Evolutionary conservation across 2,888 invertebrate genomes (phyloP).

Genomic region (Anoplius nigerrimus): DNA sequence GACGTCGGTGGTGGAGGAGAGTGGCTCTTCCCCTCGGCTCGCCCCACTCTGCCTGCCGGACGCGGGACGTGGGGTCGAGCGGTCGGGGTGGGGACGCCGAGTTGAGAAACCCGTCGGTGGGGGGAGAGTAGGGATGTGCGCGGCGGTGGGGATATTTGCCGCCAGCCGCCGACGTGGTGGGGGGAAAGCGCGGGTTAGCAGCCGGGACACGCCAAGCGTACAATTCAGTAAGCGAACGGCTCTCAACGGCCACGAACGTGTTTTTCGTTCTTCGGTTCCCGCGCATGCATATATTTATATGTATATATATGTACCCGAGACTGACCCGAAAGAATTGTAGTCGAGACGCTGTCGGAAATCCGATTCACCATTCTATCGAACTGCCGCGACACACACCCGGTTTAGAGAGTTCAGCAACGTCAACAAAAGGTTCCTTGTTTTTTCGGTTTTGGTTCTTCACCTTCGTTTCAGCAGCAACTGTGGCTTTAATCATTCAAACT

Average conservation of each 20-base stretch:
- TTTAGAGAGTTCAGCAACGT: slow-evolving; percentile 17
- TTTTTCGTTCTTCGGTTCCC: slow-evolving; percentile 61
- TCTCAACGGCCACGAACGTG: slow-evolving; percentile 66
- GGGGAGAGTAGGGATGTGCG: too few species aligned
- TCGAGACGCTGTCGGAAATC: slow-evolving; percentile 43
- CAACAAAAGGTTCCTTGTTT: slow-evolving; percentile 8
- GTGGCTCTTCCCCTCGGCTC: slow-evolving; percentile 31
- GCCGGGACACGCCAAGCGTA: slow-evolving; percentile 66
- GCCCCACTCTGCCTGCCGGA: slow-evolving; percentile 49
- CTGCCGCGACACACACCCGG: slow-evolving; percentile 9
- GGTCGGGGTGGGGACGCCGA: slow-evolving; percentile 18
- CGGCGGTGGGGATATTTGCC: slow-evolving; percentile 48
- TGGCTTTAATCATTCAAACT: slow-evolving; percentile 74
- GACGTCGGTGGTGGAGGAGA: slow-evolving; percentile 35
- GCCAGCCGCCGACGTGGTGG: slow-evolving; percentile 50
- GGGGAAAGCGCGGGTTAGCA: slow-evolving; percentile 73
- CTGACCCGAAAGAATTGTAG: slow-evolving; percentile 44
- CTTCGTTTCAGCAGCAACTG: slow-evolving; percentile 61
- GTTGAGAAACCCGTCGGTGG: slow-evolving; percentile 9
- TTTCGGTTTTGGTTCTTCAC: slow-evolving; percentile 50
- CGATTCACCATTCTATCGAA: slow-evolving; percentile 4
- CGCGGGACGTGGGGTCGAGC: slow-evolving; percentile 36
- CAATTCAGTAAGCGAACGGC: slow-evolving; percentile 73
- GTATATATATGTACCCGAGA: slow-evolving; percentile 51
- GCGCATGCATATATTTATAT: slow-evolving; percentile 53